Conservation (phyloP, 1,140 invertebrate species). For the Drosophila teissieri region DNA sequence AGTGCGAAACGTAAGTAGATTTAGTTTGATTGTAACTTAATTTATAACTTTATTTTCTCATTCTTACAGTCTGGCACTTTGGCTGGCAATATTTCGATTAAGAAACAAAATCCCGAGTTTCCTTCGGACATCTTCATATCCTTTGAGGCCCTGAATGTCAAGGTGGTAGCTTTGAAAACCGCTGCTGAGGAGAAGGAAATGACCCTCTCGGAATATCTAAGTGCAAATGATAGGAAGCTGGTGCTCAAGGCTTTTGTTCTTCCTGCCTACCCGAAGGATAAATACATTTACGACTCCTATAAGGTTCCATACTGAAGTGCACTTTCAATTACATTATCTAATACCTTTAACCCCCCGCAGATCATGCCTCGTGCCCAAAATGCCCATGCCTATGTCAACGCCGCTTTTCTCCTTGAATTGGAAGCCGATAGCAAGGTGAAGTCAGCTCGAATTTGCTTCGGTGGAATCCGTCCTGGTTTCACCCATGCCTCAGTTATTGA, state of each 20-base stretch:
- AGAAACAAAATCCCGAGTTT: conserved; percentile 89
- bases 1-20: conserved; percentile 87
- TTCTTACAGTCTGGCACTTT: conserved; percentile 86
- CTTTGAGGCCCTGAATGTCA: conserved; percentile 88
- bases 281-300: conserved; percentile 71
- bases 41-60: no score
- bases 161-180: conserved; percentile 53
- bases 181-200: conserved; percentile 52
- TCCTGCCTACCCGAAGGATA: conserved; percentile 63
- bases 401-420: conserved; percentile 88
- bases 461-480: conserved; percentile 90
- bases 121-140: conserved; percentile 91
- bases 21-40: not conserved
- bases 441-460: conserved; percentile 86
- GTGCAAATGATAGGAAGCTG: conserved; percentile 38
- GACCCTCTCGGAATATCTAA: conserved; percentile 57
- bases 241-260: conserved; percentile 66
- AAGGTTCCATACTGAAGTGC: conserved; percentile 85
- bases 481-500: conserved; percentile 90
- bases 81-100: conserved; percentile 92
- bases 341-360: conserved; percentile 32
- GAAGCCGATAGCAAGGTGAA: conserved; percentile 71
- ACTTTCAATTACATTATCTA: not conserved
- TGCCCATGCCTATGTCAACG: conserved; percentile 93
- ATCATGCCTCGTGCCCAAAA: conserved; percentile 92